Conservation (phyloP, 1,140 invertebrate species). For the Temnothorax nylanderi region DNA sequence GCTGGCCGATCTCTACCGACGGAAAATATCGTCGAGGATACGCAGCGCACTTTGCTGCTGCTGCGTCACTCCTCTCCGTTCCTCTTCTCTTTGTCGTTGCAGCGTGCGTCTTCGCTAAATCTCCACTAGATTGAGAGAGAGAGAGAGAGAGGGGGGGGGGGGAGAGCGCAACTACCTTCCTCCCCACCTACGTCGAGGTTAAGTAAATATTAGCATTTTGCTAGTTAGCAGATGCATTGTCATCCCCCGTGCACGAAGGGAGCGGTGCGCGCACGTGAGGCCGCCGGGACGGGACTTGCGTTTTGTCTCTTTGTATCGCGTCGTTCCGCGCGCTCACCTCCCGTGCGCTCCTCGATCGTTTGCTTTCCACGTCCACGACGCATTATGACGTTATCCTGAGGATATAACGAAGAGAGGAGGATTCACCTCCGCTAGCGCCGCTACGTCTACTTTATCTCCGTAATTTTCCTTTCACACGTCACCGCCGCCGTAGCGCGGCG, state of each 20-base stretch:
- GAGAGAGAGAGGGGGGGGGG: neutral
- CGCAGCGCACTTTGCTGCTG: conserved; percentile 5
- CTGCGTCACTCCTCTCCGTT: conserved; percentile 57
- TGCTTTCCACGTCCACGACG: neutral
- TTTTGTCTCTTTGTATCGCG: conserved; percentile 8
- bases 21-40: conserved; percentile 60
- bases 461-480: conserved; percentile 60
- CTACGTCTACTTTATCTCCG: conserved; percentile 58
- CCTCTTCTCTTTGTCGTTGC: conserved; percentile 42
- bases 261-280: neutral
- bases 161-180: neutral
- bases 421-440: conserved; percentile 32
- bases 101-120: conserved; percentile 51
- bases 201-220: conserved; percentile 80
- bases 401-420: conserved; percentile 49
- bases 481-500: conserved; percentile 29
- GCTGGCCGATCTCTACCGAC: conserved; percentile 56
- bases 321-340: neutral
- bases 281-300: neutral
- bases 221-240: conserved; percentile 79
- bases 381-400: conserved; percentile 44
- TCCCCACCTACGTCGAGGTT: conserved; percentile 40
- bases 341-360: neutral
- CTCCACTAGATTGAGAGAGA: neutral
- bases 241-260: conserved; percentile 60